Evolutionary conservation across 2,888 invertebrate species (phyloP), one percentile per base, ranked within the genome.

Genomic region (Lithophane ornitopus): DNA sequence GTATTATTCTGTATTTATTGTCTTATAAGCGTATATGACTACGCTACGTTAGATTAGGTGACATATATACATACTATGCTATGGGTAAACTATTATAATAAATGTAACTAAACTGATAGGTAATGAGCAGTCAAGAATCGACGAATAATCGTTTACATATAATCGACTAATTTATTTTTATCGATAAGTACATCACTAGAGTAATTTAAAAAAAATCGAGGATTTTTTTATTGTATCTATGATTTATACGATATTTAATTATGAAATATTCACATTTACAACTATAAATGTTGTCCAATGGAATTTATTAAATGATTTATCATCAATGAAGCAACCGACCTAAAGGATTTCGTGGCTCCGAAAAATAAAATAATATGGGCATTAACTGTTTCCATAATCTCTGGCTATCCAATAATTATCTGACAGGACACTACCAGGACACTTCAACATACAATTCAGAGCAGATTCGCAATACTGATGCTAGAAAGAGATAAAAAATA

Each of bases 1-100:
- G 83, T 86, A 85, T 86, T 87, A 87, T 80, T 76, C 80, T 76
- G 82, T 90, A 89, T 90, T 90, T 90, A 90, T 90, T 89, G 88
- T 87, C 82, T 86, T 82, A 80, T 83, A 77, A 70, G 87, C 88
- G 88, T 76, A 70, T 88, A 83, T 77, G 69, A 81, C 41, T 82
- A 77, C 88, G 84, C 83, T 74, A 76, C 73, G 56, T 66, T 86
- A 89, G 84, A 63, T 76, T 89, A 88, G 74, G 80, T 81, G 71
- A 80, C 62, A 82, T 83, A 84, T 83, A 82, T 78, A 87, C 74
- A 83, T 81, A 70, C 78, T 87, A 88, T 83, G 81, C 76, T 89
- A 85, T 88, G 81, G 78, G 80, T 88, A 81, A 85, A 88, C 72
- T 80, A 80, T 80, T 80, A 82, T 69, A 81, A 80, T 80, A 80